Conservation (phyloP, 2,113 vertebrate species). For the Sminthopsis crassicaudata region DNA sequence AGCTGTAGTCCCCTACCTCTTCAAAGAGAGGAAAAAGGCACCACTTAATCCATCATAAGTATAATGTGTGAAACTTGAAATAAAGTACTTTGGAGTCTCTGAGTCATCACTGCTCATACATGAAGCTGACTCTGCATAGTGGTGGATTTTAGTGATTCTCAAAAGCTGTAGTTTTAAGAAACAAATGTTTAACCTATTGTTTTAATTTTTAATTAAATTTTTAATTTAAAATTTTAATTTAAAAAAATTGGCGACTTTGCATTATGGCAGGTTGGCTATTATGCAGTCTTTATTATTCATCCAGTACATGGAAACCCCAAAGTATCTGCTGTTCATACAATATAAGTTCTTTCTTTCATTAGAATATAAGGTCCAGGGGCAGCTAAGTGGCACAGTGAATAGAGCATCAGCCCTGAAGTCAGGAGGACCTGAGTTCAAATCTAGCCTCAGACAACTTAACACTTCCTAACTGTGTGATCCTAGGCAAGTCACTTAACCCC, state of each 20-base stretch:
- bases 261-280: background rate
- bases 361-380: background rate
- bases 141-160: background rate
- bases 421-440: too few relatives aligned
- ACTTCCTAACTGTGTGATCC: too few relatives aligned
- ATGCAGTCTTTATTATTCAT: background rate
- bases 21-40: background rate
- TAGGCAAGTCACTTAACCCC: too few relatives aligned
- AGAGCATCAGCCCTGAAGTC: too few relatives aligned
- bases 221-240: too few relatives aligned
- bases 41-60: background rate
- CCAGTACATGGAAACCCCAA: background rate
- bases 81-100: background rate
- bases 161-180: background rate
- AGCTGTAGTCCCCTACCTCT: background rate
- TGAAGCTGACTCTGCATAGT: background rate
- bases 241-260: background rate
- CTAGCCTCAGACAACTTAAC: too few relatives aligned
- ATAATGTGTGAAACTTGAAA: background rate
- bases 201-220: background rate
- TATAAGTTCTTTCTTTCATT: background rate
- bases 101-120: background rate
- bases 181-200: background rate
- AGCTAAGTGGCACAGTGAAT: too few relatives aligned
- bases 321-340: background rate